Conservation (phyloP, 2,113 vertebrate species). For the Ptyas mucosa region DNA sequence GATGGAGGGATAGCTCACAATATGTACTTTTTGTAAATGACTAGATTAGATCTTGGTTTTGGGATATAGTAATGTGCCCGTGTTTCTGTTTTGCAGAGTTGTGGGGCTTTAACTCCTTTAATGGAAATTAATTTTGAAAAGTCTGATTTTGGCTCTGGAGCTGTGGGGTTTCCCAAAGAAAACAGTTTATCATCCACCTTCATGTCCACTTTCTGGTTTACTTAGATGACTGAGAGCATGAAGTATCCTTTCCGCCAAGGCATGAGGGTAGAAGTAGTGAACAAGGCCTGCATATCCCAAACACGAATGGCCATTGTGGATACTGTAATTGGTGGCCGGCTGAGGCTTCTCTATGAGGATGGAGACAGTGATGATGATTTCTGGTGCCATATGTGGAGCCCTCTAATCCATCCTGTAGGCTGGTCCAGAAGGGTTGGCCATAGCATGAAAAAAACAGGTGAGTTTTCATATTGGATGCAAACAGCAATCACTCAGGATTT, state of each 20-base stretch:
- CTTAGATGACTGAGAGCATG: constrained; percentile 86
- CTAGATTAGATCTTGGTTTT: neutral
- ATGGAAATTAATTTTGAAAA: neutral
- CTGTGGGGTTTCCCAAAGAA: neutral
- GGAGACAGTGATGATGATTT: constrained; percentile 81
- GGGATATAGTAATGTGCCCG: neutral
- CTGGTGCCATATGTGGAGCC: constrained; percentile 96
- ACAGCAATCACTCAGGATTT: neutral
- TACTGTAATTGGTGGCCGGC: constrained; percentile 82
- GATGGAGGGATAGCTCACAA: neutral
- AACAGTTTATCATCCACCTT: neutral
- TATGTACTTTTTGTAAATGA: neutral
- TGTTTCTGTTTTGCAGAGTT: neutral
- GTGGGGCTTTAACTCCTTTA: neutral
- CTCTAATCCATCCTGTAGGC: constrained; percentile 87
- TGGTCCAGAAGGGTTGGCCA: constrained; percentile 92
- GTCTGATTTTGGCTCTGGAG: neutral
- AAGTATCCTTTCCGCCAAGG: constrained; percentile 82
- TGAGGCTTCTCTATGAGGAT: constrained; percentile 85
- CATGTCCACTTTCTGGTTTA: neutral
- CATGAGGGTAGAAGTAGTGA: constrained; percentile 91
- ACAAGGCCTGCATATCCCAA: constrained; percentile 81
- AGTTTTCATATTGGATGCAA: neutral
- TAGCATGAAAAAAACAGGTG: constrained; percentile 78
- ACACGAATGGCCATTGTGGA: constrained; percentile 84